These are phyloP conservation scores for Candoia aspera DNA, from an alignment of 2,113 vertebrate genomes.

Conservation along the genomic window DNA sequence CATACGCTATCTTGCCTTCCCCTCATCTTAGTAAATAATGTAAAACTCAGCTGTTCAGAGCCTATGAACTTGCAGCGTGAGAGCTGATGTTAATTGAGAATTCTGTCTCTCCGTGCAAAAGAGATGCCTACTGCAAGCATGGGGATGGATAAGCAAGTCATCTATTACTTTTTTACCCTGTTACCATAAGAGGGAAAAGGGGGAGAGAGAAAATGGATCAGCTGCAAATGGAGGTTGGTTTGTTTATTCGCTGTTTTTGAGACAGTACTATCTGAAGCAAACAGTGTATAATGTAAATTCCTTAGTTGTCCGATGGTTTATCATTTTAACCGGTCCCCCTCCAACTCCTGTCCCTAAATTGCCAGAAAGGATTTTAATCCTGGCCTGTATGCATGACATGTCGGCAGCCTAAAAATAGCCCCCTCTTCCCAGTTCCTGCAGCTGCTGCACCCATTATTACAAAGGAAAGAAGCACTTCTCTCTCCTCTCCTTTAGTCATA, in stretches of 20 bases:
- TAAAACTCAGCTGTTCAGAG: not conserved
- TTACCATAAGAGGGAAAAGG: not conserved
- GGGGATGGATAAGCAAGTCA: not conserved
- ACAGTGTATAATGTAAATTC: conserved; percentile 2
- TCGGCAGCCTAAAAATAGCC: conserved; percentile 66
- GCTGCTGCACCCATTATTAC: conserved; percentile 45
- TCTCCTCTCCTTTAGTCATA: not conserved
- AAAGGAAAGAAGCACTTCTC: conserved; percentile 34
- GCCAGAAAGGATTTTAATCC: conserved; percentile 40
- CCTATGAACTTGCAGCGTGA: not conserved
- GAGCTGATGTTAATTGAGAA: not conserved
- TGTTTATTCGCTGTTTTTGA: not conserved
- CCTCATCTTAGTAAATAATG: not conserved
- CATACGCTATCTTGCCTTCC: not conserved
- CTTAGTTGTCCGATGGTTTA: conserved; percentile 2
- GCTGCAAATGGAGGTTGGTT: conserved; percentile 16
- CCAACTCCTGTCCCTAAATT: conserved; percentile 3
- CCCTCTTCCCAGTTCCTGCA: conserved; percentile 52
- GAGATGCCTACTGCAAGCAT: not conserved
- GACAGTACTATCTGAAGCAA: not conserved
- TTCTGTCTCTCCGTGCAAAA: not conserved
- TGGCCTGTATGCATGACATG: conserved; percentile 48
- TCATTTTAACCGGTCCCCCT: not conserved
- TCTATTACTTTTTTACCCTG: not conserved
- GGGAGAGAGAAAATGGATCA: not conserved